Base-by-base conservation (phyloP, 2,888 invertebrate species). In the Megastigmus dorsalis region DNA sequence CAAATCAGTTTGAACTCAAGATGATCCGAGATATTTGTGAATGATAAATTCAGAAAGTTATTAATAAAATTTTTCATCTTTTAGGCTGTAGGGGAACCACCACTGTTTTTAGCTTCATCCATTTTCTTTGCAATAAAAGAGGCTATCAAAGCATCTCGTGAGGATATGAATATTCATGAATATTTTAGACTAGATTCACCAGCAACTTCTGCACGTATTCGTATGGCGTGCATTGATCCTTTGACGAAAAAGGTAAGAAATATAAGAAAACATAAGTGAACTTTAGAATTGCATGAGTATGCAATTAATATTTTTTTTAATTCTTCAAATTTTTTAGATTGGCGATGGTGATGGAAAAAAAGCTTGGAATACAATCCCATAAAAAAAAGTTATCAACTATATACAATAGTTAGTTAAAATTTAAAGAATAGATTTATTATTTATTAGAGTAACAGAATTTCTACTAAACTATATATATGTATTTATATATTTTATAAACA, bases 51-150 rank as follows among this genome's bases (percentile, higher is more conserved):
- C 15, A 54, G 28, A 26, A 60, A 70, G 55, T 41, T 43, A 18
- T 33, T 63, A 15, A 55, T 15, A 36, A 43, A 54, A 30, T 57
- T 30, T 45, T 45, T n/a, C 18, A 41, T 28, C 50, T 89, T 89
- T 5, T 82, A 97, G 96, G 98, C 97, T 75, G 94, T 98, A 41
- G 98, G 98, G 0, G 98, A 99, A 86, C 98, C 98, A 0, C 98
- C 98, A 0, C 88, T 98, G 4, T 97, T 98, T 85, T 90, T 98
- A 77, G 96, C 97, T 0, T 91, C 93, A n/a, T 93, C 97, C 0
- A 93, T 92, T 0, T 95, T 95, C 88, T 97, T 96, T 84, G 98
- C 98, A 0, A 95, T 97, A 76, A 95, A 94, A 85, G 93, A 94
- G 82, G 98, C 98, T 0, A 93, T 98, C 66, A 90, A 91, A 79